A percentile compares a stretch with the other conserved stretches of the same genome.
These are phyloP conservation scores for Dynastes maya DNA, from an alignment of 2,888 invertebrate genomes.

Conservation along the genomic window DNA sequence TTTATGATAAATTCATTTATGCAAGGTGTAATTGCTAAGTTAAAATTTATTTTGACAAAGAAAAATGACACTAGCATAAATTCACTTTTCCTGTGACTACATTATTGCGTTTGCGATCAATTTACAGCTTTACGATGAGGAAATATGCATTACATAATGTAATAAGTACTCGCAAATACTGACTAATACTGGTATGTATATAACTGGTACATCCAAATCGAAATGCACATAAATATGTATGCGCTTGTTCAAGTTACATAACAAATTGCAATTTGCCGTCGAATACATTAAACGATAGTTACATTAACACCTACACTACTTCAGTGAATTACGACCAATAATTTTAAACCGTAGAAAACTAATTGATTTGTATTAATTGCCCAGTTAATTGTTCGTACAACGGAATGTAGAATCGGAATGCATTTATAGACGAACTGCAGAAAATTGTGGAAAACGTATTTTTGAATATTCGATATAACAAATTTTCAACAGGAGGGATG, in stretches of 20 bases:
- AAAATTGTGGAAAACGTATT: too few relatives aligned
- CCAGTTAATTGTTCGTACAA: background rate
- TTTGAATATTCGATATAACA: too few relatives aligned
- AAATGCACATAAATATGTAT: background rate
- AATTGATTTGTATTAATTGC: background rate
- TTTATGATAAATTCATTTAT: background rate
- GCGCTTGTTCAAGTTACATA: background rate
- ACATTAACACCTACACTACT: slow-evolving; percentile 9
- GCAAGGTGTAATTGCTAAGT: background rate
- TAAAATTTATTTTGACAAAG: background rate
- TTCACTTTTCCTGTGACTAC: background rate
- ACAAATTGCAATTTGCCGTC: slow-evolving; percentile 7
- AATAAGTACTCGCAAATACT: background rate
- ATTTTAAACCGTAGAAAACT: background rate
- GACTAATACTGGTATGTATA: background rate
- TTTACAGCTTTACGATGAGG: slow-evolving; percentile 2
- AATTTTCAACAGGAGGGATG: too few relatives aligned
- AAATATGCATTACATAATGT: background rate
- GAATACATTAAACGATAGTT: background rate
- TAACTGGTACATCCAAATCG: background rate
- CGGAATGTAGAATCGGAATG: too few relatives aligned
- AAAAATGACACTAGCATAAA: background rate
- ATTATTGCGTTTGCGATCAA: background rate
- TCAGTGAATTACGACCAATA: background rate
- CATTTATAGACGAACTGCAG: too few relatives aligned